These are phyloP conservation scores for Limnephilus marmoratus DNA, from an alignment of 2,888 invertebrate species.

Conservation along the genomic window DNA sequence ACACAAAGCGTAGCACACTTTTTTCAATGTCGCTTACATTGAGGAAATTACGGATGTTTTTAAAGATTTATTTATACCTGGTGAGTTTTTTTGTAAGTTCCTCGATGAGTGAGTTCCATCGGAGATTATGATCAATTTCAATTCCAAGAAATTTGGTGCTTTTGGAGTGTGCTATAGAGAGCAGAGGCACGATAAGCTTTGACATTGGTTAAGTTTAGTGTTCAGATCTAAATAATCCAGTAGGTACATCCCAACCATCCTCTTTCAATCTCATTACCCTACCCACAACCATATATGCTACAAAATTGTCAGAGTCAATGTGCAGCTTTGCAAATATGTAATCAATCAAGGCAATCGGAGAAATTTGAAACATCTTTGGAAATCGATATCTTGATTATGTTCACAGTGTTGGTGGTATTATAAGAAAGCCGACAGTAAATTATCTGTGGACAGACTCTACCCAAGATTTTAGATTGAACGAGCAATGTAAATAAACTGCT, in stretches of 20 bases:
- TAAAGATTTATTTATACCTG: too few relatives aligned
- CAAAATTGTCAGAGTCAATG: background rate
- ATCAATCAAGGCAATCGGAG: background rate
- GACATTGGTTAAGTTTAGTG: background rate
- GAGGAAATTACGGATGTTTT: too few relatives aligned
- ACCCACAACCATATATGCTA: background rate
- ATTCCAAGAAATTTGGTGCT: too few relatives aligned
- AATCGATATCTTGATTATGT: background rate
- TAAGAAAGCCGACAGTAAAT: background rate
- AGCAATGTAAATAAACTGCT: background rate
- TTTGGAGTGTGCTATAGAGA: too few relatives aligned
- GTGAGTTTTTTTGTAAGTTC: too few relatives aligned
- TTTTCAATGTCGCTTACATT: too few relatives aligned
- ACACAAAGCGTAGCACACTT: too few relatives aligned
- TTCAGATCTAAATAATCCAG: background rate
- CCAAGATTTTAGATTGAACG: background rate
- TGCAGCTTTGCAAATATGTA: background rate
- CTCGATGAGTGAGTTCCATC: too few relatives aligned
- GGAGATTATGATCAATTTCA: too few relatives aligned
- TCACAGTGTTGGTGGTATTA: background rate
- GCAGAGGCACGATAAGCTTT: too few relatives aligned
- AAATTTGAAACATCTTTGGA: background rate
- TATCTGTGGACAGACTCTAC: background rate
- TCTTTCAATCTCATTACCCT: background rate
- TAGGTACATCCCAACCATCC: background rate